These are phyloP conservation scores for Creontiades dilutus DNA, from an alignment of 2,888 invertebrate species.

Conservation along the genomic window DNA sequence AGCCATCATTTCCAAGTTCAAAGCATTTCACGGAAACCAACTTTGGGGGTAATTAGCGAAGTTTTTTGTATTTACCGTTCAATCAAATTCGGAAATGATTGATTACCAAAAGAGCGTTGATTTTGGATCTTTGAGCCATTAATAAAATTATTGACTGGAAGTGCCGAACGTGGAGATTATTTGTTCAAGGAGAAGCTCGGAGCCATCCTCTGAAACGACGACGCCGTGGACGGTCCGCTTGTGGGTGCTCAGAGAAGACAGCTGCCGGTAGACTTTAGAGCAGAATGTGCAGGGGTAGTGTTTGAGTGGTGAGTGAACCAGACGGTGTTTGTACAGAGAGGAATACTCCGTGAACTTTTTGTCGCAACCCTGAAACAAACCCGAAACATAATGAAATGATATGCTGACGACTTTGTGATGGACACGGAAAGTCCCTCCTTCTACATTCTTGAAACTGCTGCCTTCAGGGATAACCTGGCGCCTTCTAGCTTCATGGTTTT, in stretches of 20 bases:
- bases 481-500: no score
- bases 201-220: conserved; percentile 78
- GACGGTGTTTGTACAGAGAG: conserved; percentile 84
- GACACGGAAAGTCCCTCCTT: no score
- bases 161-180: neutral
- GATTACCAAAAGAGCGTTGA: no score
- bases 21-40: no score
- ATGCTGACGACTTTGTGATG: no score
- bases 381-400: no score
- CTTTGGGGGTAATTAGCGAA: no score
- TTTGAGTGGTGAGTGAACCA: conserved; percentile 82
- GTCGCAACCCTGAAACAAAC: conserved; percentile 80
- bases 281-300: conserved; percentile 82
- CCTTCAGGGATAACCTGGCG: neutral
- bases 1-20: no score
- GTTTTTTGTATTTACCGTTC: no score
- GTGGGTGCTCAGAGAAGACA: conserved; percentile 83
- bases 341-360: conserved; percentile 86
- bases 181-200: conserved; percentile 77
- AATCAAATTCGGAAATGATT: no score
- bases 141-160: neutral
- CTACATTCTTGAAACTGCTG: no score
- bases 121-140: no score
- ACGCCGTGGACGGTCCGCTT: conserved; percentile 81
- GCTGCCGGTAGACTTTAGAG: conserved; percentile 82